Conservation (phyloP, 2,888 invertebrate species). For the Ferrisia virgata region DNA sequence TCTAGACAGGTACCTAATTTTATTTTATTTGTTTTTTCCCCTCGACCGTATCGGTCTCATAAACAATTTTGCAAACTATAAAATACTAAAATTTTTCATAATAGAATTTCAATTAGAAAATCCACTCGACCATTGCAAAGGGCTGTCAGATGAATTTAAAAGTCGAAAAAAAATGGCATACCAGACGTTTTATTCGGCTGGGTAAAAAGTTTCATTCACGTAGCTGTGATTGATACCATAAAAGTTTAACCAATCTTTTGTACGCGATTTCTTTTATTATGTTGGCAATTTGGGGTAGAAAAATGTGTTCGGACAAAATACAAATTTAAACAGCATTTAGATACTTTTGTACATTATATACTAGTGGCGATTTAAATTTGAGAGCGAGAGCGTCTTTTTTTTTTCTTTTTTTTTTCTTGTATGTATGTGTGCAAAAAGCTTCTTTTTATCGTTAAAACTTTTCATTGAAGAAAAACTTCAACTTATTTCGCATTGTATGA, state of each 20-base stretch:
- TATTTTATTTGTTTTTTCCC: too few species aligned
- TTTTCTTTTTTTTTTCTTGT: too few species aligned
- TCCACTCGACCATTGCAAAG: not conserved
- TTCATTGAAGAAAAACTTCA: not conserved
- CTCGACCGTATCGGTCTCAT: too few species aligned
- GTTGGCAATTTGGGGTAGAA: conserved; percentile 1
- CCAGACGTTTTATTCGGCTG: conserved; percentile 7
- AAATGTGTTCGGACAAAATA: not conserved
- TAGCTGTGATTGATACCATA: conserved; percentile 17
- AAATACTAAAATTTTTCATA: not conserved
- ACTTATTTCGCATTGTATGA: not conserved
- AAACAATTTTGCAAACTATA: too few species aligned
- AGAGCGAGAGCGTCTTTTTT: not conserved
- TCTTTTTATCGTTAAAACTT: conserved; percentile 22
- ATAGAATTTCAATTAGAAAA: not conserved
- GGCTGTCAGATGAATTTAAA: not conserved
- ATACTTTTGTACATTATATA: not conserved
- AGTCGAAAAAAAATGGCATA: not conserved
- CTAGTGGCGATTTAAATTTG: not conserved
- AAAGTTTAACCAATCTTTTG: conserved; percentile 19
- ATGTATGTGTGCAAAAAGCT: conserved; percentile 1
- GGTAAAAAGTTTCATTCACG: conserved; percentile 1
- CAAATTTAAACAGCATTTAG: conserved; percentile 6
- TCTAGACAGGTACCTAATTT: too few species aligned
- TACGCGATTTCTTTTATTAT: conserved; percentile 3